A percentile compares a stretch with the other conserved stretches of the same genome.
phyloP scores from a whole-genome alignment of 2,113 vertebrate genomes.

The Ursus arctos region DNA sequence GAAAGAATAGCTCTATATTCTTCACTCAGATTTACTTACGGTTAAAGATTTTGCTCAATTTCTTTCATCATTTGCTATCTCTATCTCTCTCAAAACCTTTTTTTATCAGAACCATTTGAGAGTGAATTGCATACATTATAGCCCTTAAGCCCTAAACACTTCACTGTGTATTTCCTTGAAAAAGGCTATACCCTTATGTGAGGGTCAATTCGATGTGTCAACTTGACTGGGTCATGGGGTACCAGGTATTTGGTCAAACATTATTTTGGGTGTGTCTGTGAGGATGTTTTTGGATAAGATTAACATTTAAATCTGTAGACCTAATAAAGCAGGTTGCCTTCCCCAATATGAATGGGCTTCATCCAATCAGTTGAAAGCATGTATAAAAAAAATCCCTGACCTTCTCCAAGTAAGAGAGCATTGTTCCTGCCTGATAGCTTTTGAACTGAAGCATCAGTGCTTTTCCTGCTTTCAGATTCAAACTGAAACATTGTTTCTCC shows the following conservation, averaged over 20 bases:
- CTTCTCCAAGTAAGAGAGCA: neutral
- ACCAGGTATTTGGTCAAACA: neutral
- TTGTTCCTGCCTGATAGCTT: neutral
- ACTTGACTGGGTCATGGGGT: neutral
- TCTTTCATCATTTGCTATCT: neutral
- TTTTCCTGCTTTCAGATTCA: neutral
- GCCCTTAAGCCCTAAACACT: neutral
- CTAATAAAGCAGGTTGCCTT: neutral
- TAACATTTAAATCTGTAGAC: neutral
- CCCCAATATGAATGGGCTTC: neutral
- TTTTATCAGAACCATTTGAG: neutral
- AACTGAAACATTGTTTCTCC: neutral
- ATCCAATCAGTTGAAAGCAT: neutral
- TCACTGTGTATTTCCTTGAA: neutral
- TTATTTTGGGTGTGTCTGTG: neutral
- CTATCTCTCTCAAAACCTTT: neutral
- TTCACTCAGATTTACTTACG: neutral
- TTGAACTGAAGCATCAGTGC: neutral
- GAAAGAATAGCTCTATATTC: neutral
- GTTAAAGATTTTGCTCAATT: neutral
- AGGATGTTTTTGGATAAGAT: neutral
- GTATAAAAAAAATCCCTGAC: neutral
- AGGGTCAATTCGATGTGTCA: neutral
- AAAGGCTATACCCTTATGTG: neutral
- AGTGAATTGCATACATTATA: neutral